phyloP scores from a whole-genome alignment of 2,113 vertebrate genomes.

The Petrocephalus zakoni region DNA sequence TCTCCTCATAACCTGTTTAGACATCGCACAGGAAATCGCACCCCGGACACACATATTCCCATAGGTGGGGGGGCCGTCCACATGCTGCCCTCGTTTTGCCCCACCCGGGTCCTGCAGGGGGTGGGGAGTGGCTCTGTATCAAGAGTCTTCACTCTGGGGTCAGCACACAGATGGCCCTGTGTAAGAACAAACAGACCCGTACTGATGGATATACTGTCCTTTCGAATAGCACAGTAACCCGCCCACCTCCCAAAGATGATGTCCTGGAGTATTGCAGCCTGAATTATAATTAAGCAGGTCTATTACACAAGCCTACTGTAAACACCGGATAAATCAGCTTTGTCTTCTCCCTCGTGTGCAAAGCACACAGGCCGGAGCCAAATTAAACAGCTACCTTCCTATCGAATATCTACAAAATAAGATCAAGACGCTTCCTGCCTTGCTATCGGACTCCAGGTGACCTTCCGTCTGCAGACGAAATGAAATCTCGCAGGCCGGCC shows the following conservation, averaged over 20 bases:
- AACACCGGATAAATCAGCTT: slow-evolving; percentile 4
- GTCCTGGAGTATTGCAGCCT: neutral
- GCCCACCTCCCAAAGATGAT: neutral
- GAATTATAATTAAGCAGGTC: slow-evolving; percentile 15
- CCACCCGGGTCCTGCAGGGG: neutral
- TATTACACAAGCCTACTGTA: slow-evolving; percentile 1
- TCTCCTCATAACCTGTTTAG: neutral
- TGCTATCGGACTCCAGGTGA: neutral
- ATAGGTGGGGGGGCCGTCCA: neutral
- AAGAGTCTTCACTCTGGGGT: neutral
- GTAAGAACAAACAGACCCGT: neutral
- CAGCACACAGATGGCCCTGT: neutral
- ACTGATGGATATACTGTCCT: neutral
- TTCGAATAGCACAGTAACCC: neutral
- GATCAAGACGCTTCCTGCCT: neutral
- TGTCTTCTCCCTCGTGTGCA: neutral
- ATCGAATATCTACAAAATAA: neutral
- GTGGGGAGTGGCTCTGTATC: too few relatives aligned
- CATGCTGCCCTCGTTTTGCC: neutral
- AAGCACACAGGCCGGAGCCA: neutral
- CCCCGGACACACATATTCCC: neutral
- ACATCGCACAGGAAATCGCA: slow-evolving; percentile 10
- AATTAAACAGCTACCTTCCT: slow-evolving; percentile 2
- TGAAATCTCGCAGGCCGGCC: neutral
- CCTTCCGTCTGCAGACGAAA: neutral